phyloP scores from a whole-genome alignment of 1,140 invertebrate species.

The Cepaea nemoralis region DNA sequence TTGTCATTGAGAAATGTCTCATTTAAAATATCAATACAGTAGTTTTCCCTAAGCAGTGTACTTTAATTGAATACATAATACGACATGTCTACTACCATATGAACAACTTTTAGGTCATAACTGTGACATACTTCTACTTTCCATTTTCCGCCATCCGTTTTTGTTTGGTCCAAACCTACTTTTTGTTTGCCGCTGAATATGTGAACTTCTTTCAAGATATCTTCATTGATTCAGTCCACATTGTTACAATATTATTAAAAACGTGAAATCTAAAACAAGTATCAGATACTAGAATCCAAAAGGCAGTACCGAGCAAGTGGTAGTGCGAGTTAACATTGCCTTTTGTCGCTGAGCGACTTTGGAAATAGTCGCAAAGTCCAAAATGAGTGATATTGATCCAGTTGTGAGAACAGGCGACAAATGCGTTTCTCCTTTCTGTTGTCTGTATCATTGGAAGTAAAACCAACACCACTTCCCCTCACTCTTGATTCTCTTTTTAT shows the following conservation, averaged over 20 bases:
- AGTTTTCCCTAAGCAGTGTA: no score
- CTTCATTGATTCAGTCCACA: no score
- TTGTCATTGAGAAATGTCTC: no score
- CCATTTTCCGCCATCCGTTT: no score
- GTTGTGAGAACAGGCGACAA: not conserved
- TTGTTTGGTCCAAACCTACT: no score
- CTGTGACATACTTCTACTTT: no score
- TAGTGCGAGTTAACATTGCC: not conserved
- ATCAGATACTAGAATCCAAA: not conserved
- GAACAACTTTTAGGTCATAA: no score
- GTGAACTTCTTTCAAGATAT: no score
- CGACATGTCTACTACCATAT: no score
- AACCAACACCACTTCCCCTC: not conserved
- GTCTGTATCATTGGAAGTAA: not conserved
- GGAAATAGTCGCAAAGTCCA: not conserved
- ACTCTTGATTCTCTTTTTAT: not conserved
- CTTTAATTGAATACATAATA: no score
- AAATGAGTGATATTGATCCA: slow-evolving; percentile 1
- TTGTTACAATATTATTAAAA: not conserved
- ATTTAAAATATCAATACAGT: no score
- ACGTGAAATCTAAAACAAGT: not conserved
- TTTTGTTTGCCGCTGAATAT: no score
- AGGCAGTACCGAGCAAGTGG: not conserved
- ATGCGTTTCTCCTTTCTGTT: not conserved
- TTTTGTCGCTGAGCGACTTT: slow-evolving; percentile 3